Evolutionary conservation across 2,113 vertebrate species (phyloP), one percentile per base, ranked within the genome.

Genomic region (Oncorhynchus gorbuscha): DNA sequence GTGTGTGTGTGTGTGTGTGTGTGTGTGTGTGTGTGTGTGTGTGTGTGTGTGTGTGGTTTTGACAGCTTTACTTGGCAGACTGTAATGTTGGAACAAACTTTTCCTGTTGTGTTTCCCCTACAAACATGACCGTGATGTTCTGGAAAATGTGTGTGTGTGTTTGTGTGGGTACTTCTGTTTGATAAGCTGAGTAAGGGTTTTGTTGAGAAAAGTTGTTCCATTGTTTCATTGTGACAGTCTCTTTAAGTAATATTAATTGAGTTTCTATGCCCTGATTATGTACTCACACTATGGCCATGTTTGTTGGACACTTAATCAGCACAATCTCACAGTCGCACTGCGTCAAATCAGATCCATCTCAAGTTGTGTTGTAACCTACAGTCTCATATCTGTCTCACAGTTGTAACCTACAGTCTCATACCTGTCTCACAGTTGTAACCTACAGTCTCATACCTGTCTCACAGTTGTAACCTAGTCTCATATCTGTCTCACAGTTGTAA

Each of bases 91-190:
- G 39, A 11, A 35, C 32, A 30, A 16, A 45, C 24, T 35, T 79
- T 86, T 86, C 79, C 86, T 81, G 82, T 45, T 45, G 39, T 39
- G 39, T 81, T 84, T 76, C 74, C 81, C 65, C 5, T 51, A 59
- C 35, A 74, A 79, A 74, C 76, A 75, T n/a, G 12, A 48, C 55
- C 32, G 32, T 48, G 28, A 30, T 61, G 62, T 71, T 67, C 70
- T 75, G 75, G 72, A 78, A 72, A 64, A 61, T 32, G 22, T 11
- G 26, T 26, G 26, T 26, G 26, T 26, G 26, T 26, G 26, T 26
- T 0, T 26, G 26, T 26, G 55, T 68, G 48, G 35, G 64, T 67
- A 28, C 76, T 18, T 58, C 18, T 22, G 72, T 48, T 51, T 35
- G 49, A 39, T 64, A 35, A 22, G 11, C 59, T 69, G 67, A 69